Percentiles rank a stretch among this genome's conserved stretches.
These are phyloP conservation scores for Callionymus lyra DNA, from an alignment of 2,113 vertebrate genomes.

Conservation along the genomic window DNA sequence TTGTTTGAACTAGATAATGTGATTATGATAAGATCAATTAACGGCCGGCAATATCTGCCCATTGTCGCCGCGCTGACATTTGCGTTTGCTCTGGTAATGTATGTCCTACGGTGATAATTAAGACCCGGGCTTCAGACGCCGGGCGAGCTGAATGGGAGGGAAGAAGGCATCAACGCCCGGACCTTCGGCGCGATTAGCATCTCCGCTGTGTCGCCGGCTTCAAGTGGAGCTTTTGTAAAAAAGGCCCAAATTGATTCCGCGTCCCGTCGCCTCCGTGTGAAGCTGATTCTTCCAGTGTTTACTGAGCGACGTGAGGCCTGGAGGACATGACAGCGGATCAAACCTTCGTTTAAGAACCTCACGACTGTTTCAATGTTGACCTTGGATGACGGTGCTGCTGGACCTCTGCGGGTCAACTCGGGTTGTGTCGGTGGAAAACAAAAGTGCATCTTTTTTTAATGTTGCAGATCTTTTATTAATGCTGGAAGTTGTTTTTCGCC, in stretches of 20 bases:
- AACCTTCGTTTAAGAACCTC: too few species aligned
- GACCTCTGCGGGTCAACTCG: too few species aligned
- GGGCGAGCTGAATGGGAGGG: conserved; percentile 48
- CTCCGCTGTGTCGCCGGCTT: conserved; percentile 46
- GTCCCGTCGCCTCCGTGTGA: conserved; percentile 23
- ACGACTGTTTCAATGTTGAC: too few species aligned
- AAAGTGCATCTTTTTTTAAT: too few species aligned
- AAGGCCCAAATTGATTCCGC: conserved; percentile 61
- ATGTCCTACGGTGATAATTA: conserved; percentile 64
- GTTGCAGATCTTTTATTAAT: too few species aligned
- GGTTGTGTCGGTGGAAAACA: too few species aligned
- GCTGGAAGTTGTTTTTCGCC: too few species aligned
- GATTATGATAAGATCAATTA: conserved; percentile 62
- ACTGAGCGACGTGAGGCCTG: conserved; percentile 25
- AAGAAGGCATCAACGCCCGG: conserved; percentile 49
- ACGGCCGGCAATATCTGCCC: conserved; percentile 33
- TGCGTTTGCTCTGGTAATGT: conserved; percentile 59
- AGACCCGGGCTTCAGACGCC: conserved; percentile 51
- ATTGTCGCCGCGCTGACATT: conserved; percentile 57
- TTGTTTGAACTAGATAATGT: conserved; percentile 50
- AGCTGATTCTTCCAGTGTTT: conserved; percentile 53
- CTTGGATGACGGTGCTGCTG: too few species aligned
- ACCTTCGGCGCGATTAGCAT: conserved; percentile 63
- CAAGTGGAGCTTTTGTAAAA: conserved; percentile 65
- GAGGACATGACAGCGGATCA: conserved; percentile 4